Conservation (phyloP, 2,113 vertebrate species). For the Acinonyx jubatus region DNA sequence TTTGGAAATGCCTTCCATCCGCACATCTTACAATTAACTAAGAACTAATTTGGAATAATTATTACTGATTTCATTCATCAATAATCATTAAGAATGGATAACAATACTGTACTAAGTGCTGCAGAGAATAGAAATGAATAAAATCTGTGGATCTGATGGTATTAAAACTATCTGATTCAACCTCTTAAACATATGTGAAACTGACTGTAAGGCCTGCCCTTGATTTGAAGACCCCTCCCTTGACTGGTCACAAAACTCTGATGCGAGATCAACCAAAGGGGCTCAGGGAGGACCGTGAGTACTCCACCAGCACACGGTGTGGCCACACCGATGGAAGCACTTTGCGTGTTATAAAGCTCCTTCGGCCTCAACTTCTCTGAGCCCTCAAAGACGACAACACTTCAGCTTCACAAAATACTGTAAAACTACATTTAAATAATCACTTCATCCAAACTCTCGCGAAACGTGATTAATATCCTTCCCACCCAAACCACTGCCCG, state of each 20-base stretch:
- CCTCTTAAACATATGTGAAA: neutral
- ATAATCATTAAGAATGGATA: accelerated
- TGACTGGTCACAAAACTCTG: neutral
- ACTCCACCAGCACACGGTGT: accelerated
- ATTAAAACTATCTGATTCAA: neutral
- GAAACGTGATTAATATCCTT: neutral
- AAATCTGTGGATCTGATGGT: neutral
- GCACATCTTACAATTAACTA: neutral
- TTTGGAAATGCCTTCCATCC: neutral
- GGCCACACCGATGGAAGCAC: accelerated
- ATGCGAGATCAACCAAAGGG: neutral
- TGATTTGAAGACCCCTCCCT: neutral
- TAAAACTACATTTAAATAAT: neutral
- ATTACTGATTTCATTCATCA: neutral
- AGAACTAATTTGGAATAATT: neutral
- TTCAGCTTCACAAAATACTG: neutral
- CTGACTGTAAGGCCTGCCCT: neutral
- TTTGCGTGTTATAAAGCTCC: neutral
- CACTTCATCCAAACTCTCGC: neutral
- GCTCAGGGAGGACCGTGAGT: neutral
- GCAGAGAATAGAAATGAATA: neutral
- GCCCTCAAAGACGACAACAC: neutral
- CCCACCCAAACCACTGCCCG: neutral
- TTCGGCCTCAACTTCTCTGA: neutral
- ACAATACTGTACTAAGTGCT: accelerated